phyloP scores from a whole-genome alignment of 2,113 vertebrate genomes.

The Corythaixoides concolor region DNA sequence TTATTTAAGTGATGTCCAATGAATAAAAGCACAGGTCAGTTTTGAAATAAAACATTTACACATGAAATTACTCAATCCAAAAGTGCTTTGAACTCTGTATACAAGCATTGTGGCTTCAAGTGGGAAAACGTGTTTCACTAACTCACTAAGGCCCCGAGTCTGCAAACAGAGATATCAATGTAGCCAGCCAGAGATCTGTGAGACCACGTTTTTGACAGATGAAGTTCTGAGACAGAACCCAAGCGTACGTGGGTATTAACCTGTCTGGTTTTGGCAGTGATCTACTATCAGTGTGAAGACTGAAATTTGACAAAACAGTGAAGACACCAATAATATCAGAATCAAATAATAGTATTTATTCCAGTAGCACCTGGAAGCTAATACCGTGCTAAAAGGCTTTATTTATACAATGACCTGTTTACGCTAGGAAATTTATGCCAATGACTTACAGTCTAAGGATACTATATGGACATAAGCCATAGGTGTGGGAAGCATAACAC shows the following conservation, averaged over 20 bases:
- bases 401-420: background rate
- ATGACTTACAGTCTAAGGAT: background rate
- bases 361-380: background rate
- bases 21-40: constrained; percentile 41
- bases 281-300: background rate
- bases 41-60: constrained; percentile 59
- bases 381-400: background rate
- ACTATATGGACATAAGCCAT: background rate
- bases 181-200: background rate
- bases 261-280: background rate
- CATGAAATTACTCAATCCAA: background rate
- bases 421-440: background rate
- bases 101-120: background rate
- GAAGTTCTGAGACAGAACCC: background rate
- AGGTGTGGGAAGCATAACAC: background rate
- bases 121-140: background rate
- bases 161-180: background rate
- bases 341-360: background rate
- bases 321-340: background rate
- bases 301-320: background rate
- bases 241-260: background rate
- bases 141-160: background rate
- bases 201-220: background rate
- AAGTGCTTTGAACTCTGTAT: constrained; percentile 40
- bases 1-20: constrained; percentile 65